phyloP scores from a whole-genome alignment of 2,888 invertebrate genomes.

The Cosmorhoe ocellata region DNA sequence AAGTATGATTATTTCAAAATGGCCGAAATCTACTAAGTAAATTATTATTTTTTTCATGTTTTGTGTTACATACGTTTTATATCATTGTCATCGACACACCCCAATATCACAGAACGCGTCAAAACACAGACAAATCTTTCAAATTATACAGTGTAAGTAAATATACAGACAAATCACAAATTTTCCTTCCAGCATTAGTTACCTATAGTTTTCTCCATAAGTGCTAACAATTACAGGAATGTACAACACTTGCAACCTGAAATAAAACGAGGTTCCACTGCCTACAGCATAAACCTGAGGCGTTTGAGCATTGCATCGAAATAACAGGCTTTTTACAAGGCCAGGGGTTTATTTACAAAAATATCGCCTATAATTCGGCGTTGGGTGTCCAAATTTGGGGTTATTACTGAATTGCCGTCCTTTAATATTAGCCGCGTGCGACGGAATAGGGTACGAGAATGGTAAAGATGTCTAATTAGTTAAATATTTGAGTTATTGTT shows the following conservation, averaged over 20 bases:
- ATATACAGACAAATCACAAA: slow-evolving; percentile 11
- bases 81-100: no score
- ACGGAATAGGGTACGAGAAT: slow-evolving; percentile 27
- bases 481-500: neutral
- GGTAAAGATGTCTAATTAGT: neutral
- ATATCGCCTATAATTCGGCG: slow-evolving; percentile 64
- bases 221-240: slow-evolving; percentile 19
- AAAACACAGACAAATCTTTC: neutral
- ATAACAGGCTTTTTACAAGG: slow-evolving; percentile 48
- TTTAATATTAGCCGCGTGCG: slow-evolving; percentile 32
- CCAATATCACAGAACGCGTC: no score
- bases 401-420: slow-evolving; percentile 71
- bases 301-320: slow-evolving; percentile 37
- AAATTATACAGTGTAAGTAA: slow-evolving; percentile 4
- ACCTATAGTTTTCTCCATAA: no score
- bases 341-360: slow-evolving; percentile 74
- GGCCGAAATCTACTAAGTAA: no score
- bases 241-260: slow-evolving; percentile 18
- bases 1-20: no score
- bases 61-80: no score
- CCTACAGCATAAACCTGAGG: slow-evolving; percentile 13
- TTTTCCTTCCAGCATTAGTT: neutral
- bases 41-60: no score
- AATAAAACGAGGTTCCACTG: slow-evolving; percentile 20
- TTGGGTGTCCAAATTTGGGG: slow-evolving; percentile 72